Evolutionary conservation across 2,113 vertebrate genomes (phyloP), one percentile per base, ranked within the genome.

Genomic region (Diphyllodes magnificus): DNA sequence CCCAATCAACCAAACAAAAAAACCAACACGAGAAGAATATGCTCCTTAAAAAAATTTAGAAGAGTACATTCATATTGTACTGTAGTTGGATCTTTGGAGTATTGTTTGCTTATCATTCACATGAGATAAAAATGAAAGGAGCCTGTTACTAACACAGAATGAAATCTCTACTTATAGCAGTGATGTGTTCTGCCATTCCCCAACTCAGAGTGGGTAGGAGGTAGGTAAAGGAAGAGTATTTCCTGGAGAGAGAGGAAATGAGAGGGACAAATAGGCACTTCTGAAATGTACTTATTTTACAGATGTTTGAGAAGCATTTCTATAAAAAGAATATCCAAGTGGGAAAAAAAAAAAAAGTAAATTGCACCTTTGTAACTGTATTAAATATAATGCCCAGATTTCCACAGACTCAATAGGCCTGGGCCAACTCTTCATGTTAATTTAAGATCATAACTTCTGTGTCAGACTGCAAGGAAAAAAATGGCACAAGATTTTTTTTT

Each of bases 1-100:
- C 35, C 19, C 11, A 37, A 42, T 16, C 10, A 37, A 44, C 6
- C 5, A 66, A 66, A 22, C 10, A 50, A 27, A 63, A 50, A 49
- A 42, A 39, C 0, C 17, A 31, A 18, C 1, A 59, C 5, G 4
- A 28, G 15, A 71, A 45, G 22, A 78, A 42, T 4, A 37, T 1
- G 30, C 2, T 71, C 6, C 69, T 47, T 50, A 31, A 81, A 91
- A 89, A 92, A 35, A 44, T 5, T 19, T 59, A 23, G 19, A 31
- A 54, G 15, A 7, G 6, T 21, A 31, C 13, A 40, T 45, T 37
- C 17, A 33, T 21, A 50, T 4, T 30, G 9, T 25, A 63, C 12
- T 25, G 15, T 14, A 71, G 30, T 9, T 68, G 27, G 6, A 64
- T 44, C 33, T 60, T 81, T 44, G 35, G 37, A 44, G 30, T 37